Percentiles rank a stretch among this genome's conserved stretches.
These are phyloP conservation scores for Chiloscyllium plagiosum DNA, from an alignment of 2,113 vertebrate genomes.

Conservation along the genomic window DNA sequence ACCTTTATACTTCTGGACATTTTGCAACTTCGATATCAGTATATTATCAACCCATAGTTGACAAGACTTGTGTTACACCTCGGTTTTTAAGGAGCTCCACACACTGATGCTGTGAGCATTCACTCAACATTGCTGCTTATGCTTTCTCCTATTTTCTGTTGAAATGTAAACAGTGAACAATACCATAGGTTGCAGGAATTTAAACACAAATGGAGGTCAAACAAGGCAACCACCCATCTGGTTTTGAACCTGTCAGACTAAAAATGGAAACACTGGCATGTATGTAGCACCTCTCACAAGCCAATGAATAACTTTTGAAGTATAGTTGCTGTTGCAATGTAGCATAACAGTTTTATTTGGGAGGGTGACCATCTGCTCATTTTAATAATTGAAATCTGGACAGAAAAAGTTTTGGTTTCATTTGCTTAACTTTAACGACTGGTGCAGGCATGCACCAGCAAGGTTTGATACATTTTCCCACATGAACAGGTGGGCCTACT, in stretches of 20 bases:
- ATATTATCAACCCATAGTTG: background rate
- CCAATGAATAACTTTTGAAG: background rate
- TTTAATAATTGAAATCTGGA: constrained; percentile 27
- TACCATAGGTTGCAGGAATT: background rate
- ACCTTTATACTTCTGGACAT: background rate
- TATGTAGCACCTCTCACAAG: background rate
- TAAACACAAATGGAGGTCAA: background rate
- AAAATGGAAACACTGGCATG: background rate
- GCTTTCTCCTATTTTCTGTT: background rate
- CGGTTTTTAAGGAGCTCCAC: background rate
- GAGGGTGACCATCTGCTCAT: background rate
- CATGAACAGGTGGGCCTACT: background rate
- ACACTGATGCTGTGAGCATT: background rate
- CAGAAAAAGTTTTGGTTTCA: background rate
- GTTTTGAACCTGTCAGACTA: background rate
- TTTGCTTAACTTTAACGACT: background rate
- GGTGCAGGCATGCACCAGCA: background rate
- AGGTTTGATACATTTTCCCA: background rate
- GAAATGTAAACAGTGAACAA: constrained; percentile 10
- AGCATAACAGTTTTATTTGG: background rate
- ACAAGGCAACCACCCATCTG: background rate
- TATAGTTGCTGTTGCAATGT: background rate
- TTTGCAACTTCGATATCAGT: background rate
- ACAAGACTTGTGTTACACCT: background rate
- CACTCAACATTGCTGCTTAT: background rate